Base-by-base conservation (phyloP, 2,113 vertebrate species). In the Clarias batrachus region DNA sequence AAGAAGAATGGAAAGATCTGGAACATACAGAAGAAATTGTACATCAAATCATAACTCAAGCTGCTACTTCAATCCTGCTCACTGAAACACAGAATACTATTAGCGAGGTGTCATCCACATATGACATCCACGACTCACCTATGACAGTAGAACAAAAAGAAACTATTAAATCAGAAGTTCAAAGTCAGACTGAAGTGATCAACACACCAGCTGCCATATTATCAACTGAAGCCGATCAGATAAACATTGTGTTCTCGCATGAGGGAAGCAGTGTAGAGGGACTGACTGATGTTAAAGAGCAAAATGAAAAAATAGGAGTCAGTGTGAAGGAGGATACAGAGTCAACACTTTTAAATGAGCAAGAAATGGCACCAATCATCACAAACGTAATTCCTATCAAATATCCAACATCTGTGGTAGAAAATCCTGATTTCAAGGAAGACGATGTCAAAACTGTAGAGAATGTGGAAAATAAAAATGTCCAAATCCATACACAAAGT, bases 141-240 rank as follows among this genome's bases (percentile, higher is more conserved):
- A 23, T 30, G 71, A 82, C 81, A 82, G 48, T 41, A 33, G 90
- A 59, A 13, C 86, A 66, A 59, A 77, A 83, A 37, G 48, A 33
- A 59, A 60, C 6, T 5, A 30, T 30, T 57, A 65, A 79, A 25
- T 6, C 54, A 56, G 65, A 83, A 12, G 48, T 66, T 37, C 68
- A 66, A 60, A 66, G 25, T 8, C 12, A 23, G 11, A 41, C 21
- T 54, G 12, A 16, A 80, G 23, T 11, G 25, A 70, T 41, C 10
- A 33, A 70, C 59, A 9, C 59, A 41, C 33, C 60, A 76, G 10
- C 41, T 56, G 25, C 17, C 3, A 76, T 68, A 4, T 56, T 52
- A 41, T 66, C 30, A 66, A 1, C 2, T 71, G 25, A 77, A 27
- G 11, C 0, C 68, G 1, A 56, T 11, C 71, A 78, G 33, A 59